A percentile compares a stretch with the other conserved stretches of the same genome.
Conservation (phyloP, 2,113 vertebrate genomes). For the Triplophysa rosa region DNA sequence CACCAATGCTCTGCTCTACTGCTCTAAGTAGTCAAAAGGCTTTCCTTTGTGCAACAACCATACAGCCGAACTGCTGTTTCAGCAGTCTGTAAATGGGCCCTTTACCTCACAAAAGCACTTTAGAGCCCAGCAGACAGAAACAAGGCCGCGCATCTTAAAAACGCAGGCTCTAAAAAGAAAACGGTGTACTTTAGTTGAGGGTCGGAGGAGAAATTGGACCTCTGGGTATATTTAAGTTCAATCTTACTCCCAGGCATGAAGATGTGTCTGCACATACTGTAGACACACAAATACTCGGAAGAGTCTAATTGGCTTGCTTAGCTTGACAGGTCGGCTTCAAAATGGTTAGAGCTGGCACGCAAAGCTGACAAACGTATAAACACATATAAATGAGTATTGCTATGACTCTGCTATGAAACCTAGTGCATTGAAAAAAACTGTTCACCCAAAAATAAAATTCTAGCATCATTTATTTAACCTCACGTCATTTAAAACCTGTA, state of each 20-base stretch:
- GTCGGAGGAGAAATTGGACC: constrained; percentile 36
- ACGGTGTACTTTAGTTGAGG: constrained; percentile 40
- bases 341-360: neutral
- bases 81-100: constrained; percentile 72
- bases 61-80: constrained; percentile 68
- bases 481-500: too few species aligned
- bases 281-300: constrained; percentile 17
- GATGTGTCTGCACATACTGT: constrained; percentile 5
- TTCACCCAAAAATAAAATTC: too few species aligned
- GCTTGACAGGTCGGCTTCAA: constrained; percentile 23
- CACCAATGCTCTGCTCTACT: constrained; percentile 49
- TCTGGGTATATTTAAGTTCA: constrained; percentile 43
- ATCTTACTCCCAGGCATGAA: constrained; percentile 12
- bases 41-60: constrained; percentile 57
- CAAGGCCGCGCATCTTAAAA: constrained; percentile 34
- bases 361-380: neutral
- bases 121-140: constrained; percentile 55
- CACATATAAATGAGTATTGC: neutral
- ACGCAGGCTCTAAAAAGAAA: constrained; percentile 43
- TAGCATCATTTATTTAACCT: too few species aligned
- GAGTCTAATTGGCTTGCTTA: neutral
- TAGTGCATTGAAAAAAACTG: neutral
- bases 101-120: constrained; percentile 72
- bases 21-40: constrained; percentile 67
- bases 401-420: neutral